phyloP scores from a whole-genome alignment of 64 coral and sea anemone species.

The Anthopleura sola region DNA sequence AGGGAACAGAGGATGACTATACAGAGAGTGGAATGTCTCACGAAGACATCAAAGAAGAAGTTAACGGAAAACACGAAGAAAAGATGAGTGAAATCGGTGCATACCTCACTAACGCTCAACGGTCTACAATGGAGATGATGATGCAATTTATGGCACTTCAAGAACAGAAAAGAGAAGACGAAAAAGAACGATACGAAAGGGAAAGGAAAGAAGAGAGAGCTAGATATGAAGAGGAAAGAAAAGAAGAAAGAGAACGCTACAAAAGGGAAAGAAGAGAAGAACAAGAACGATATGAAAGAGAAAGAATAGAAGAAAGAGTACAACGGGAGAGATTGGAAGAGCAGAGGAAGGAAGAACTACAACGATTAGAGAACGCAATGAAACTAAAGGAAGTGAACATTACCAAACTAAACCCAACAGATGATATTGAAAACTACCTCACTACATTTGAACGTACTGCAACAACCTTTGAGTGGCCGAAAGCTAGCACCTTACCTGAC shows the following conservation, averaged over 20 bases:
- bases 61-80: background rate
- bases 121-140: background rate
- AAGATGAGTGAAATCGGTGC: background rate
- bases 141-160: background rate
- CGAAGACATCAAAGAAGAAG: background rate
- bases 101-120: background rate
- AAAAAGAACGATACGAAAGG: background rate
- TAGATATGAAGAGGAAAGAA: background rate
- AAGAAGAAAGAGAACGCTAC: background rate
- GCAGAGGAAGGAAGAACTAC: constrained; percentile 9
- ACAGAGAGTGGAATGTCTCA: background rate
- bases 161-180: background rate
- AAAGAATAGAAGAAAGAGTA: background rate
- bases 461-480: constrained; percentile 23
- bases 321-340: background rate
- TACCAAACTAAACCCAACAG: constrained; percentile 20
- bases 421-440: constrained; percentile 52
- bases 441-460: constrained; percentile 36
- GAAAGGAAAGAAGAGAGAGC: background rate
- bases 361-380: constrained; percentile 7
- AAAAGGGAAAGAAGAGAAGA: background rate
- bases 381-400: constrained; percentile 35
- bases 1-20: constrained; percentile 2
- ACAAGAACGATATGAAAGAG: background rate
- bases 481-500: constrained; percentile 45